Percentiles rank a stretch among this genome's conserved stretches.
Evolutionary conservation across 2,888 invertebrate species (phyloP).

Genomic region (Mythimna pallens): DNA sequence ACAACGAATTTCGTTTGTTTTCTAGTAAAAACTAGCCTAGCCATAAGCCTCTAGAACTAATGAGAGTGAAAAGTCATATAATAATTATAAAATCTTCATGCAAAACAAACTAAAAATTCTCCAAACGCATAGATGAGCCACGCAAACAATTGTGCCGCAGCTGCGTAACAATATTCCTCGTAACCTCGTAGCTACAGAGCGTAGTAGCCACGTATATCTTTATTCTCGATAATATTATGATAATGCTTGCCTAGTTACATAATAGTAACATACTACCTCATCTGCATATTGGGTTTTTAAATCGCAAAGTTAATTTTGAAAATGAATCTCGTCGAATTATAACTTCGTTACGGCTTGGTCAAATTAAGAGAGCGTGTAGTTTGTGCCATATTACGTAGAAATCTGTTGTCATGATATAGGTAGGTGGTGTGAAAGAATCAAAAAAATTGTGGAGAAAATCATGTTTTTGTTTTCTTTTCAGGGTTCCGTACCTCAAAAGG

Average conservation of each 20-base stretch:
- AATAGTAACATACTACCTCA: slow-evolving; percentile 30
- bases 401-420: background rate
- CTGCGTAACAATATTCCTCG: slow-evolving; percentile 12
- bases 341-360: background rate
- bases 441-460: background rate
- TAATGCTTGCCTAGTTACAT: slow-evolving; percentile 23
- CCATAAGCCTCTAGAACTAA: background rate
- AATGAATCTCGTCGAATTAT: slow-evolving; percentile 8
- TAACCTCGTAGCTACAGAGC: slow-evolving; percentile 4
- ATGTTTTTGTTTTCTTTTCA: too few relatives aligned
- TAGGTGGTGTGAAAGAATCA: too few relatives aligned
- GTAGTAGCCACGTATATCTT: slow-evolving; percentile 26
- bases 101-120: background rate
- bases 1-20: too few relatives aligned
- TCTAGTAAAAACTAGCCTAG: too few relatives aligned
- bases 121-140: background rate
- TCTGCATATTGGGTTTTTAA: slow-evolving; percentile 24
- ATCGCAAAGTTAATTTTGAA: slow-evolving; percentile 26
- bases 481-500: too few relatives aligned
- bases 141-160: background rate
- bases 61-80: background rate
- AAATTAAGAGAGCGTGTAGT: background rate
- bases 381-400: background rate
- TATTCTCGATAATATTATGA: slow-evolving; percentile 34
- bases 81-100: too few relatives aligned